These are phyloP conservation scores for Pyrocephalus nanus DNA, from an alignment of 2,797 vertebrate species.

Conservation along the genomic window DNA sequence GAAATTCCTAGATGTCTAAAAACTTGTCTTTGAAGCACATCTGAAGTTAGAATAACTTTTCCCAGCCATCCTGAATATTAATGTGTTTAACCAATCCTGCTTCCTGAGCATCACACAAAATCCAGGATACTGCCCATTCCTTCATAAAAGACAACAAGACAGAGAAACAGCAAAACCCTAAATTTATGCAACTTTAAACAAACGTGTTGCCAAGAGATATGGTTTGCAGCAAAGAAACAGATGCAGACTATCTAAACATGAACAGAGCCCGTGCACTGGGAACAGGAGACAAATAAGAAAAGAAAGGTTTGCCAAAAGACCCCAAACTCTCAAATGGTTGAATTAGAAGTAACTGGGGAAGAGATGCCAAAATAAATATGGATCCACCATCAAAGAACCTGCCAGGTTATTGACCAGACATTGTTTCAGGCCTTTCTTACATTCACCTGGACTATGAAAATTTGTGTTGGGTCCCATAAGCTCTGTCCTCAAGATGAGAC, in stretches of 20 bases:
- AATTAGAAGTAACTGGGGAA: not conserved
- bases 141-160: not conserved
- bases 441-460: rapidly evolving
- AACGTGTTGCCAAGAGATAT: not conserved
- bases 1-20: not conserved
- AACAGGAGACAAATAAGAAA: not conserved
- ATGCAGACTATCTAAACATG: not conserved
- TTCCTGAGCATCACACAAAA: not conserved
- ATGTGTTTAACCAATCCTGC: not conserved
- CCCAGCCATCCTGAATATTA: not conserved
- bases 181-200: not conserved
- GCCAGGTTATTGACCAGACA: rapidly evolving
- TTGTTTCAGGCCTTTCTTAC: not conserved
- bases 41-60: not conserved
- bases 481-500: not conserved
- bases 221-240: conserved; percentile 24
- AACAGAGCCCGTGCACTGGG: not conserved
- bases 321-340: not conserved
- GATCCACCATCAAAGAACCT: not conserved
- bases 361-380: not conserved
- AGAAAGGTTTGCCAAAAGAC: not conserved
- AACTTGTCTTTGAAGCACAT: not conserved
- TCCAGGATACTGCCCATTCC: not conserved
- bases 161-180: not conserved
- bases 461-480: rapidly evolving